Base-by-base conservation (phyloP, 1,140 invertebrate species). In the Popillia japonica region DNA sequence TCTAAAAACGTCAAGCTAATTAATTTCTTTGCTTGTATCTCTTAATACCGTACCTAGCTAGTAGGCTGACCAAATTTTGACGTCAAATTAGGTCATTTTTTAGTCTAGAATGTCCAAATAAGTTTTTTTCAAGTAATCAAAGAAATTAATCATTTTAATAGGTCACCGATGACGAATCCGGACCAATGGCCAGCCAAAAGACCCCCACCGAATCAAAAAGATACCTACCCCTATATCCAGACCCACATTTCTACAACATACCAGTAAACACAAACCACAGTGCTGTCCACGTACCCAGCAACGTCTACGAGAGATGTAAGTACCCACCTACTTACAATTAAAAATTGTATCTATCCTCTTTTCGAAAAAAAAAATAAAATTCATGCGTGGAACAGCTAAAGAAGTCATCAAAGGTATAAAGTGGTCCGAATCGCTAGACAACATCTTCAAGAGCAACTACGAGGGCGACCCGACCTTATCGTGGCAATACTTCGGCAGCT, bases 401-500 rank as follows among this genome's bases (percentile, higher is more conserved):
- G 90, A 92, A 83, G 91, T 92, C 20, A 92, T 92, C 72, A 89
- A 91, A 83, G 91, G 90, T 72, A 94, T 94, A 77, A 91, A 91
- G 82, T 95, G 94, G 93, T 97, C 97, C 2, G 93, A 95, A 83
- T 91, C 92, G 61, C 88, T 99, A 79, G 96, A 98, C 86, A 90
- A 92, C 64, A 94, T 93, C 79, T 99, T 99, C 87, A 91, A 90
- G 81, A 92, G 93, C 81, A 99, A 99, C 87, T 96, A 95, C 83
- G 91, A 95, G 84, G 89, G 91, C 44, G 96, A 99, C 88, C 94
- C 95, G 7, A 94, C 95, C 4, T 89, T 99, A 27, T 94, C 95
- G 6, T 99, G 96, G 96, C 98, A 99, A 88, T 99, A 97, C 88
- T 99, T 99, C 89, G 96, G 97, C 41, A 98, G 96, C 86, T 94